Evolutionary conservation across 2,888 invertebrate genomes (phyloP), one percentile per base, ranked within the genome.

Genomic region (Tachystola acroxantha): DNA sequence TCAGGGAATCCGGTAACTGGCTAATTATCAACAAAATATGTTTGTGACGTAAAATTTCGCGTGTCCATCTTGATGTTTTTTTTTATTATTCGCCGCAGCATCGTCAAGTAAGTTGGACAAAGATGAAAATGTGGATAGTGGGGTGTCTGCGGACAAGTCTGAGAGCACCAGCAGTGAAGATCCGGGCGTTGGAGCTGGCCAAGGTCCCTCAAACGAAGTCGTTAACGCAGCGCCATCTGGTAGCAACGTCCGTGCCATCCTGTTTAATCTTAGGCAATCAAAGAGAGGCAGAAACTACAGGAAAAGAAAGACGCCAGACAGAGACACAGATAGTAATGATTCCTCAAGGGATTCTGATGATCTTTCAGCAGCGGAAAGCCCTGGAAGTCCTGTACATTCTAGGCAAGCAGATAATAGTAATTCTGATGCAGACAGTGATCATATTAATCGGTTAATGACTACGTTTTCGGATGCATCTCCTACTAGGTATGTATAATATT

Each of bases 161-260:
- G 87, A 84, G 48, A 82, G 81, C 43, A 78, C 78, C 0, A 78
- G 77, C 43, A 86, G 80, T 35, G 82, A 86, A 7, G 81, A 79
- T 34, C 71, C 58, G 3, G 61, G 48, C 3, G 55, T 57, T 7
- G 53, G 59, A 6, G 41, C 68, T 1, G 46, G 55, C 1, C 69
- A 64, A 16, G 75, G 62, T 1, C 77, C 76, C 6, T 64, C 74
- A 2, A 85, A 84, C 42, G 74, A 77, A 46, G 54, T 82, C 1
- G 72, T 84, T 2, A 61, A 61, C 13, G 73, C 62, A 1, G 77
- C 75, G 3, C 75, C 86, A 5, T 84, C 85, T 0, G 67, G 72
- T 10, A 82, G 77, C 42, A 76, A 76, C 22, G 64, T 84, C 9
- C 59, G 70, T 14, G 64, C 76, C 1, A 76, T 85, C 14, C 51